phyloP scores from a whole-genome alignment of 92 coral and sea anemone genomes.

The Virgularia gustaviana region DNA sequence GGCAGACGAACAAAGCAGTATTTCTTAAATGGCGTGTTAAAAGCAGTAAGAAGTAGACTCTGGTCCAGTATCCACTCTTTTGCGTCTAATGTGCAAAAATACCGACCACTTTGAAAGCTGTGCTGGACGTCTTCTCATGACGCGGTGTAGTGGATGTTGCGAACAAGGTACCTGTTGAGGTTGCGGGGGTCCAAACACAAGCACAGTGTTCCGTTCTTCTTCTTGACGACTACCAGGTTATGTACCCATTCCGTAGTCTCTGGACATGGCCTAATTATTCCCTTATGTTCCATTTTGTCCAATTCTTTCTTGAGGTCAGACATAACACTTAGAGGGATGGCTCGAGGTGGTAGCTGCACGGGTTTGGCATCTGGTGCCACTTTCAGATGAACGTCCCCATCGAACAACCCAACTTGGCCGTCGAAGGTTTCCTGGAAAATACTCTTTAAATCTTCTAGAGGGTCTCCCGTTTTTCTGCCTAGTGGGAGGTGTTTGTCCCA shows the following conservation, averaged over 20 bases:
- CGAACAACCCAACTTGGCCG: conserved; percentile 61
- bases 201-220: conserved; percentile 56
- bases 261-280: conserved; percentile 65
- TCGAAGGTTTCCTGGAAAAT: conserved; percentile 62
- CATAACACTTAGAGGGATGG: conserved; percentile 63
- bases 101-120: conserved; percentile 49
- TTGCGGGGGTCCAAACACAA: conserved; percentile 62
- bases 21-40: conserved; percentile 60
- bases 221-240: conserved; percentile 59
- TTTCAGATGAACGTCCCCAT: conserved; percentile 56
- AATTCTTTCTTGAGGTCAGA: conserved; percentile 60
- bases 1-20: conserved; percentile 59
- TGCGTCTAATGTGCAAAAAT: conserved; percentile 61
- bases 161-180: conserved; percentile 49
- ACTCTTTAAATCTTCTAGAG: conserved; percentile 57
- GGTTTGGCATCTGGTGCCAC: conserved; percentile 62
- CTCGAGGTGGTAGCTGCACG: conserved; percentile 60
- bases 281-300: conserved; percentile 63
- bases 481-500: conserved; percentile 65
- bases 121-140: conserved; percentile 61
- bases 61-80: conserved; percentile 48
- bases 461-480: conserved; percentile 59
- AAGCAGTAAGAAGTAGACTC: conserved; percentile 60
- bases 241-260: conserved; percentile 72
- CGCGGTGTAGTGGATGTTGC: conserved; percentile 60